Evolutionary conservation across 2,797 vertebrate genomes (phyloP).

Genomic region (Pogonophryne albipinna): DNA sequence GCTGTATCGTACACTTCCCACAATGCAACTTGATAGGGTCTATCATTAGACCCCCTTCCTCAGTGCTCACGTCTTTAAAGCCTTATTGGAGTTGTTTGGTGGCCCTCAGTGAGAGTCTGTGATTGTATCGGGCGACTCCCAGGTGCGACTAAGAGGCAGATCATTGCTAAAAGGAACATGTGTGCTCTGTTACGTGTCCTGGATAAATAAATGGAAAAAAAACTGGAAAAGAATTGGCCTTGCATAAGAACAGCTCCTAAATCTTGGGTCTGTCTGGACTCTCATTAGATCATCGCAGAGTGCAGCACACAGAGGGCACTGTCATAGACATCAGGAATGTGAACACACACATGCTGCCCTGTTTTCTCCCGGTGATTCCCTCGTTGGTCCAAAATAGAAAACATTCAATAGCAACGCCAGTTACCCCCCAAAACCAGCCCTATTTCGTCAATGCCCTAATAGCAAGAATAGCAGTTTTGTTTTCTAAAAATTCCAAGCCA

Average conservation of each 20-base stretch:
- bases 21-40: neutral
- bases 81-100: neutral
- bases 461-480: slow-evolving; percentile 93
- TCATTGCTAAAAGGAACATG: slow-evolving; percentile 34
- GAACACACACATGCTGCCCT: slow-evolving; percentile 87
- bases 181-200: slow-evolving; percentile 36
- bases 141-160: slow-evolving; percentile 50
- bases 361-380: slow-evolving; percentile 90
- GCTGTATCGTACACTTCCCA: neutral
- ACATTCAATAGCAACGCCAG: slow-evolving; percentile 83
- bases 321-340: slow-evolving; percentile 92
- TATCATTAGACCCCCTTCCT: neutral
- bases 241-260: slow-evolving; percentile 35
- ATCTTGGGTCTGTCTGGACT: slow-evolving; percentile 82
- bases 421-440: slow-evolving; percentile 85
- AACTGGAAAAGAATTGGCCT: slow-evolving; percentile 42
- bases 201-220: slow-evolving; percentile 55
- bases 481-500: slow-evolving; percentile 79
- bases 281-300: slow-evolving; percentile 90
- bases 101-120: slow-evolving; percentile 11
- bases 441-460: slow-evolving; percentile 80
- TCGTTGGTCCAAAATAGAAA: slow-evolving; percentile 90
- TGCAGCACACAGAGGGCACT: slow-evolving; percentile 87
- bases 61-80: neutral
- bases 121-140: slow-evolving; percentile 16